Percentiles rank a stretch among this genome's conserved stretches.
These are phyloP conservation scores for Orius insidiosus DNA, from an alignment of 1,140 invertebrate genomes.

Conservation along the genomic window DNA sequence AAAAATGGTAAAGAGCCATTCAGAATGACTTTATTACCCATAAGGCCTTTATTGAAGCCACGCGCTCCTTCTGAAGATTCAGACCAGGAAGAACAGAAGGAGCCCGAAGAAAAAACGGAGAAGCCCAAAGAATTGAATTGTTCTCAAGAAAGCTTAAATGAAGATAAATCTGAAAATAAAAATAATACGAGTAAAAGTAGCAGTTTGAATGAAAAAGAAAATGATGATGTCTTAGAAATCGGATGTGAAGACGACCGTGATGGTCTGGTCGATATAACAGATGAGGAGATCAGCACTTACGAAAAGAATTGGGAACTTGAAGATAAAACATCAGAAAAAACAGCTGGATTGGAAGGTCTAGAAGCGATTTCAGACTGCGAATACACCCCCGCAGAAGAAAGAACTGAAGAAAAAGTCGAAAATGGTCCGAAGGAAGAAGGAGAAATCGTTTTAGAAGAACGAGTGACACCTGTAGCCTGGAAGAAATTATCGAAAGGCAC, in stretches of 20 bases:
- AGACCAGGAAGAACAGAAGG: constrained; percentile 11
- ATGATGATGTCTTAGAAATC: constrained; percentile 5
- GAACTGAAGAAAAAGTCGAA: constrained; percentile 2
- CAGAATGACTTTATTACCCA: neutral
- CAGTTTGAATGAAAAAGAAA: constrained; percentile 7
- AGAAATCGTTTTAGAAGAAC: constrained; percentile 29
- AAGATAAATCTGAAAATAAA: neutral
- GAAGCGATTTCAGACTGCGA: constrained; percentile 47
- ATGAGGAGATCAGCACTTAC: constrained; percentile 20
- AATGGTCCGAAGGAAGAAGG: constrained; percentile 27
- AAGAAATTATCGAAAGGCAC: constrained; percentile 64
- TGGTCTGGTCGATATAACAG: constrained; percentile 20
- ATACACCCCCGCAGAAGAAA: constrained; percentile 17
- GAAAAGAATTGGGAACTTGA: constrained; percentile 17
- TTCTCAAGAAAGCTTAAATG: too few species aligned
- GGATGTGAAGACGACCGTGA: constrained; percentile 17
- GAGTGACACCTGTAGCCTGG: constrained; percentile 36
- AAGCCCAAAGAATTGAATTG: constrained; percentile 1
- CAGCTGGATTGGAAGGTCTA: constrained; percentile 34
- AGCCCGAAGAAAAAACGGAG: constrained; percentile 4
- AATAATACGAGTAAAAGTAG: neutral
- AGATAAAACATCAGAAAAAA: constrained; percentile 9
- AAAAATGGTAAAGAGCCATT: constrained; percentile 1
- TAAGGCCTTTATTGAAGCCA: neutral
- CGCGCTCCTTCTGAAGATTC: constrained; percentile 1